A percentile compares a stretch with the other conserved stretches of the same genome.
Evolutionary conservation across 2,113 vertebrate species (phyloP).

Genomic region (Nannospalax galili): DNA sequence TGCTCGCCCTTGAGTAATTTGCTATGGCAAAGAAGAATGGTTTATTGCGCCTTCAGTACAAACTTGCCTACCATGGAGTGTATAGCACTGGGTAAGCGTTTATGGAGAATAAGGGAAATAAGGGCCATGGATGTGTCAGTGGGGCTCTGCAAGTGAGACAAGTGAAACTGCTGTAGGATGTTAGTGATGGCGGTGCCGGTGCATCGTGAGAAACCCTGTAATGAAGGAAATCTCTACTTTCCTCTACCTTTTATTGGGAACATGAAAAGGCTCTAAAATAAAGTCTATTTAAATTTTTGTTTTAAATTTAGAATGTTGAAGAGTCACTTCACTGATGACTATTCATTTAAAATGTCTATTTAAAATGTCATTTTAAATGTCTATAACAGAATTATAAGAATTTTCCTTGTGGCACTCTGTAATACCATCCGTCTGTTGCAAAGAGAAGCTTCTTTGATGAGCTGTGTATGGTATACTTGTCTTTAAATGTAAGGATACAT

Average conservation of each 20-base stretch:
- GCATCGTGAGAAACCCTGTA: rapidly evolving
- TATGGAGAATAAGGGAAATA: neutral
- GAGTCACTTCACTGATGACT: neutral
- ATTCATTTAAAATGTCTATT: too few relatives aligned
- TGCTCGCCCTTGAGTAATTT: neutral
- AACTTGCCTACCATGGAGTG: neutral
- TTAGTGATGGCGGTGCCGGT: neutral
- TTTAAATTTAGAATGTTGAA: neutral
- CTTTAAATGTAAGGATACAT: too few relatives aligned
- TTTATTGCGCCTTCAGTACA: neutral
- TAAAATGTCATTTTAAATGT: too few relatives aligned
- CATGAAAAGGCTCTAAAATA: neutral
- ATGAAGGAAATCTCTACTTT: neutral
- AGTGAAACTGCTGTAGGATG: neutral
- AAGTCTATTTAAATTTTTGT: neutral
- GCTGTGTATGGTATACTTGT: too few relatives aligned
- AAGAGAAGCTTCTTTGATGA: too few relatives aligned
- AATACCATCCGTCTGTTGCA: too few relatives aligned
- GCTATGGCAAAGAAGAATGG: neutral
- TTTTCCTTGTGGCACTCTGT: too few relatives aligned
- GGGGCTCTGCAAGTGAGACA: neutral
- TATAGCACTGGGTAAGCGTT: neutral
- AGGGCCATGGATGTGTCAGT: neutral
- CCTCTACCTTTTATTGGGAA: neutral
- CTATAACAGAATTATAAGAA: too few relatives aligned